Conservation (phyloP, 2,113 vertebrate genomes). For the Uria lomvia region DNA sequence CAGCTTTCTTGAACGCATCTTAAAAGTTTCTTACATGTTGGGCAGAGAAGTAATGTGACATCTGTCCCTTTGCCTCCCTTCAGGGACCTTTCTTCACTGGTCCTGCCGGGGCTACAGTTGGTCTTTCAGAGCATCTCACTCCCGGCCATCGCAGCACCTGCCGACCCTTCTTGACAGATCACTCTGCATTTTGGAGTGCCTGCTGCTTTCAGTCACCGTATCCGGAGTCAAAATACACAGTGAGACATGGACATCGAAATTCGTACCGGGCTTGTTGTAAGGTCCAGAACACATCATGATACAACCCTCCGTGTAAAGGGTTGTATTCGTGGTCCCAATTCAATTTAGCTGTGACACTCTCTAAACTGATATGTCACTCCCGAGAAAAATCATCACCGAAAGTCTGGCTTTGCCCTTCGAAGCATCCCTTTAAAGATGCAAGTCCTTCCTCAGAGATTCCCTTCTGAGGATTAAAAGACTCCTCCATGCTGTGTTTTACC, state of each 20-base stretch:
- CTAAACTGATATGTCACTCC: neutral
- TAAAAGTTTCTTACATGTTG: neutral
- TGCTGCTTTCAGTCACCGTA: slow-evolving; percentile 40
- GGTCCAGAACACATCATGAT: neutral
- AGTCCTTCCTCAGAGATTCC: neutral
- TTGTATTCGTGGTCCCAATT: neutral
- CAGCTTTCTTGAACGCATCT: neutral
- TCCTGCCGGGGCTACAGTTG: accelerated
- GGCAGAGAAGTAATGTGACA: neutral
- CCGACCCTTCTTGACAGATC: neutral
- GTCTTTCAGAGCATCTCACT: neutral
- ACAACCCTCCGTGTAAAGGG: neutral
- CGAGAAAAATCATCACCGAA: neutral
- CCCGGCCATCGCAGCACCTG: neutral
- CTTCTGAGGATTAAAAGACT: neutral
- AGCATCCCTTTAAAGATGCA: neutral
- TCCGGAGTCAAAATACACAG: neutral
- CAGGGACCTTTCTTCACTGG: neutral
- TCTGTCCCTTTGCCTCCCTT: neutral
- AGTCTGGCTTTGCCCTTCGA: neutral
- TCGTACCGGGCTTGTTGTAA: neutral
- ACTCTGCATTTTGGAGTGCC: slow-evolving; percentile 63
- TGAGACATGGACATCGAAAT: neutral
- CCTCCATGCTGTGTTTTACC: neutral
- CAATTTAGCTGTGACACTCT: neutral